Evolutionary conservation across 2,888 invertebrate genomes (phyloP).

Genomic region (Dione juno): DNA sequence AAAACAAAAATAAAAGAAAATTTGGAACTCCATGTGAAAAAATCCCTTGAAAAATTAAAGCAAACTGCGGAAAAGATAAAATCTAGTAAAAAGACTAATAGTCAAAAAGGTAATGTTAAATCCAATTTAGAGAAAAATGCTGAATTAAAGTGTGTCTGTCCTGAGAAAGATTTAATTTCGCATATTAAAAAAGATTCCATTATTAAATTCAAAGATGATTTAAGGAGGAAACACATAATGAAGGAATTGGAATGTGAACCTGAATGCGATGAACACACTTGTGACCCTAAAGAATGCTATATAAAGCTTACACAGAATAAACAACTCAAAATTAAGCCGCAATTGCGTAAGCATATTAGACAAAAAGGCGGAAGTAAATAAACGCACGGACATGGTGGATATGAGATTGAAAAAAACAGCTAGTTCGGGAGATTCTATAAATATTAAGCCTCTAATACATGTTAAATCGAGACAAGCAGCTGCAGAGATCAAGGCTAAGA

Average conservation of each 20-base stretch:
- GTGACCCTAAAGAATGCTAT: constrained; percentile 55
- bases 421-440: not conserved
- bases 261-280: constrained; percentile 47
- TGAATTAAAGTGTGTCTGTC: constrained; percentile 23
- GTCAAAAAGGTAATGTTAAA: constrained; percentile 27
- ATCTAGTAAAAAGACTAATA: constrained; percentile 35
- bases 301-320: constrained; percentile 40
- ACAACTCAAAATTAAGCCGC: not conserved
- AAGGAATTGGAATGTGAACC: constrained; percentile 53
- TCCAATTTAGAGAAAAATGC: constrained; percentile 7
- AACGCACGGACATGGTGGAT: constrained; percentile 24
- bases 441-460: not conserved
- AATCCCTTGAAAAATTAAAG: constrained; percentile 46
- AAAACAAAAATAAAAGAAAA: constrained; percentile 45
- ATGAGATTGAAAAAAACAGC: not conserved
- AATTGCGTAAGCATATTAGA: not conserved
- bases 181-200: constrained; percentile 59
- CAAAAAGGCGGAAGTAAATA: constrained; percentile 5
- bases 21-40: constrained; percentile 40
- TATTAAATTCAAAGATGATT: constrained; percentile 52
- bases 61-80: constrained; percentile 44
- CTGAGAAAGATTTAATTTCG: constrained; percentile 40
- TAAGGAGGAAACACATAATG: constrained; percentile 48
- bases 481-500: constrained; percentile 17
- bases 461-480: not conserved